Evolutionary conservation across 2,888 invertebrate species (phyloP).

Genomic region (Metalampra italica): DNA sequence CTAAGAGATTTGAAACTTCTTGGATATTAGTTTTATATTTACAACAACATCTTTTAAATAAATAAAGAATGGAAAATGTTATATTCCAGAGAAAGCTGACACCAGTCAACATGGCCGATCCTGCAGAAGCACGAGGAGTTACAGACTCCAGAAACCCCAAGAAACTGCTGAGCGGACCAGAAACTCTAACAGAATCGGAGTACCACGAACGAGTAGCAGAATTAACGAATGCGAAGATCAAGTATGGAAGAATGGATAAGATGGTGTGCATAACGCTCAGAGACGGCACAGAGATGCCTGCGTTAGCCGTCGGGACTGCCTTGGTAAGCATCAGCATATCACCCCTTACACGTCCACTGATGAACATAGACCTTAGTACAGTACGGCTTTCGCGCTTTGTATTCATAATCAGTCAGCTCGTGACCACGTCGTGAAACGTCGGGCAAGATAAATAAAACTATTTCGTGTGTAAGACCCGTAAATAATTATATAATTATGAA

Average conservation of each 20-base stretch:
- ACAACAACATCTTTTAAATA: too few species aligned
- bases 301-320: constrained; percentile 53
- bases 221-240: constrained; percentile 29
- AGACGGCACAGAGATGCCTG: constrained; percentile 45
- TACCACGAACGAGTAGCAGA: constrained; percentile 35
- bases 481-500: too few species aligned
- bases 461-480: too few species aligned
- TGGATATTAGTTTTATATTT: too few species aligned
- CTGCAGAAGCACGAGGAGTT: background rate
- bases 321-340: constrained; percentile 32
- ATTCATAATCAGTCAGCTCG: too few species aligned
- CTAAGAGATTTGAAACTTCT: too few species aligned
- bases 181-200: constrained; percentile 22
- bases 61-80: too few species aligned
- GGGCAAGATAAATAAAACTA: too few species aligned
- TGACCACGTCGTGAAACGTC: too few species aligned
- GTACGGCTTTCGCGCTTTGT: too few species aligned
- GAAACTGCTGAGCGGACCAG: background rate
- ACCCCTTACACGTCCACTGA: too few species aligned
- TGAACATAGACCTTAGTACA: too few species aligned
- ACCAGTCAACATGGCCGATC: constrained; percentile 13
- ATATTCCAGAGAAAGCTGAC: constrained; percentile 33
- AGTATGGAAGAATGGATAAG: constrained; percentile 27
- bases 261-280: constrained; percentile 34
- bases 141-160: background rate